Evolutionary conservation across 2,113 vertebrate genomes (phyloP).

Genomic region (Etheostoma spectabile): DNA sequence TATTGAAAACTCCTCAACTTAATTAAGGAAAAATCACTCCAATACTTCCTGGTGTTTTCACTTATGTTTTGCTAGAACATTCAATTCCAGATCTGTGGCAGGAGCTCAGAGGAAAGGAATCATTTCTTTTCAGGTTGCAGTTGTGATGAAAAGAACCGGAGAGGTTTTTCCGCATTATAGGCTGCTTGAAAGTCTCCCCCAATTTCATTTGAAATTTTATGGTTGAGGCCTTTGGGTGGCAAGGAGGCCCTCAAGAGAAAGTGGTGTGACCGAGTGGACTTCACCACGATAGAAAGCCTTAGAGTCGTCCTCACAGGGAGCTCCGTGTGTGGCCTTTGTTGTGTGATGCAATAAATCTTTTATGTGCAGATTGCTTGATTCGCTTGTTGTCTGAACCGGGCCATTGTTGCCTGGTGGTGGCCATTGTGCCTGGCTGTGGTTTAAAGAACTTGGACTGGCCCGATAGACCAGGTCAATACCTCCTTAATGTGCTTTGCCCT

Average conservation of each 20-base stretch:
- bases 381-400: slow-evolving; percentile 78
- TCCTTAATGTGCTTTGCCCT: slow-evolving; percentile 74
- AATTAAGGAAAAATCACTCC: slow-evolving; percentile 65
- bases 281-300: slow-evolving; percentile 56
- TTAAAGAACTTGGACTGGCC: slow-evolving; percentile 77
- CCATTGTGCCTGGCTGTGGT: slow-evolving; percentile 69
- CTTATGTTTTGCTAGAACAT: slow-evolving; percentile 35
- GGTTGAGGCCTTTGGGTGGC: slow-evolving; percentile 61
- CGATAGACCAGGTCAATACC: slow-evolving; percentile 63
- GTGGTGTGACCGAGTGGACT: slow-evolving; percentile 68
- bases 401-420: slow-evolving; percentile 71
- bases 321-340: slow-evolving; percentile 80
- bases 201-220: slow-evolving; percentile 80
- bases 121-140: slow-evolving; percentile 59
- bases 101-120: slow-evolving; percentile 47
- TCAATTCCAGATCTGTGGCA: slow-evolving; percentile 22
- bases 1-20: slow-evolving; percentile 55
- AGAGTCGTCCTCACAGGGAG: slow-evolving; percentile 55
- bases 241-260: slow-evolving; percentile 69
- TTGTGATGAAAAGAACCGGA: slow-evolving; percentile 47
- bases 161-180: slow-evolving; percentile 64
- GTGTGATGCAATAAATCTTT: slow-evolving; percentile 79
- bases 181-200: slow-evolving; percentile 44
- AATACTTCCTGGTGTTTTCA: slow-evolving; percentile 45
- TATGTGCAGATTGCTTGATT: slow-evolving; percentile 75